phyloP scores from a whole-genome alignment of 1,140 invertebrate species.

The Stegodyphus mimosarum region DNA sequence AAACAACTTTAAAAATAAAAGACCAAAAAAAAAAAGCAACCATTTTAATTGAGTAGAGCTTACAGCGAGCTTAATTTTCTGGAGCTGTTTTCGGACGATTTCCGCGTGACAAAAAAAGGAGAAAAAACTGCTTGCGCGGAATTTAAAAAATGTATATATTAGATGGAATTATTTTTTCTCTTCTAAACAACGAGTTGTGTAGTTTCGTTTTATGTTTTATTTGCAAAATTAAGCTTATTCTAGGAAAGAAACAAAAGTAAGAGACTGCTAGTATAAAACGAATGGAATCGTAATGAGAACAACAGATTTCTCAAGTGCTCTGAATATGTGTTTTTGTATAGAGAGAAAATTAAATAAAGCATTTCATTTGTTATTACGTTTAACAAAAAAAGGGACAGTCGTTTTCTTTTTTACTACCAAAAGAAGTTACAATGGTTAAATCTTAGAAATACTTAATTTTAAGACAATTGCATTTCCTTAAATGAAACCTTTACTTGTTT shows the following conservation, averaged over 20 bases:
- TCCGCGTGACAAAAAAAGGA: background rate
- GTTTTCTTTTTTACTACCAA: too few species aligned
- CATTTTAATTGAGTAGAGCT: background rate
- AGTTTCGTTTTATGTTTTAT: too few species aligned
- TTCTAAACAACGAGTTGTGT: too few species aligned
- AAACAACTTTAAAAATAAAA: background rate
- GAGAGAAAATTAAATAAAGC: background rate
- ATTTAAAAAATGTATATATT: too few species aligned
- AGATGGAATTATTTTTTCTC: too few species aligned
- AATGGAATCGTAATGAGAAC: conserved; percentile 1
- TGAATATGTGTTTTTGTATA: background rate
- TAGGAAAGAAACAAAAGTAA: too few species aligned
- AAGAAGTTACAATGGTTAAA: too few species aligned
- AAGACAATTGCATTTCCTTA: too few species aligned
- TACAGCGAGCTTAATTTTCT: background rate
- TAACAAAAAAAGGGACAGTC: background rate
- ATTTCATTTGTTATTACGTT: background rate
- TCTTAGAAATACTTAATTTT: too few species aligned
- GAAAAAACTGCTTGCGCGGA: background rate
- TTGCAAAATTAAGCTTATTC: too few species aligned
- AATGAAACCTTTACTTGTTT: too few species aligned
- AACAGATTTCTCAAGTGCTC: conserved; percentile 1
- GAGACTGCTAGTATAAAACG: background rate
- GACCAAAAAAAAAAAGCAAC: background rate
- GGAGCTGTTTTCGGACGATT: too few species aligned